A percentile compares a stretch with the other conserved stretches of the same genome.
phyloP scores from a whole-genome alignment of 2,113 vertebrate species.

The Indicator maculatus region DNA sequence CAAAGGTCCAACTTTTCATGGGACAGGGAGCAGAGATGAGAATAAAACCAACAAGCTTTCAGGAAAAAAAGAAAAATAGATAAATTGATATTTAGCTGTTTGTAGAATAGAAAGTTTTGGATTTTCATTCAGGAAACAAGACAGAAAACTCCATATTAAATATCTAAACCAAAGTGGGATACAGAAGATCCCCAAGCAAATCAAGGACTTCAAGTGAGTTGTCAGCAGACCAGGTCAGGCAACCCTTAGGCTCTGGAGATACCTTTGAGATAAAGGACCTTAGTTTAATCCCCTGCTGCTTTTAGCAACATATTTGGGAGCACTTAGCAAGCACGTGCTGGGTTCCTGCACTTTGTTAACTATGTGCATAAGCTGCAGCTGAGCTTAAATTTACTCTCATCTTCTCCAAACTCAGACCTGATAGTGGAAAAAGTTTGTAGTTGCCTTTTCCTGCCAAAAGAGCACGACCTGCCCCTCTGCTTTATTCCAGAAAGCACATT shows the following conservation, averaged over 20 bases:
- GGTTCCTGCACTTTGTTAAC: not conserved
- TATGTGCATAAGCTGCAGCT: rapidly evolving
- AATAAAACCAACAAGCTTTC: not conserved
- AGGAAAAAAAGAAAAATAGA: too few relatives aligned
- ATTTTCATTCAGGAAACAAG: not conserved
- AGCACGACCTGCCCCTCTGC: rapidly evolving
- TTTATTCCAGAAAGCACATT: not conserved
- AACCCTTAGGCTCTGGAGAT: not conserved
- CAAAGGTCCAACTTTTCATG: not conserved
- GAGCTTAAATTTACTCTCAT: not conserved
- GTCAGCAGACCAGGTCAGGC: not conserved
- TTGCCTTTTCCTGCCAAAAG: not conserved
- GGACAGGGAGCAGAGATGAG: not conserved
- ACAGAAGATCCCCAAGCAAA: not conserved
- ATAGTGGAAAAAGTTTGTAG: rapidly evolving
- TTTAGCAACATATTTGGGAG: not conserved
- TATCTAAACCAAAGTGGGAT: not conserved
- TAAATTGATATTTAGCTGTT: not conserved
- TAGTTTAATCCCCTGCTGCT: not conserved
- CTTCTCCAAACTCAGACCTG: not conserved
- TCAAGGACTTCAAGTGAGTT: not conserved
- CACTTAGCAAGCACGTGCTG: not conserved
- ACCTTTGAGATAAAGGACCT: not conserved
- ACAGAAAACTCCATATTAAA: not conserved
- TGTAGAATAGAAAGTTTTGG: not conserved